phyloP scores from a whole-genome alignment of 2,113 vertebrate species.

The Turdus rufiventris region DNA sequence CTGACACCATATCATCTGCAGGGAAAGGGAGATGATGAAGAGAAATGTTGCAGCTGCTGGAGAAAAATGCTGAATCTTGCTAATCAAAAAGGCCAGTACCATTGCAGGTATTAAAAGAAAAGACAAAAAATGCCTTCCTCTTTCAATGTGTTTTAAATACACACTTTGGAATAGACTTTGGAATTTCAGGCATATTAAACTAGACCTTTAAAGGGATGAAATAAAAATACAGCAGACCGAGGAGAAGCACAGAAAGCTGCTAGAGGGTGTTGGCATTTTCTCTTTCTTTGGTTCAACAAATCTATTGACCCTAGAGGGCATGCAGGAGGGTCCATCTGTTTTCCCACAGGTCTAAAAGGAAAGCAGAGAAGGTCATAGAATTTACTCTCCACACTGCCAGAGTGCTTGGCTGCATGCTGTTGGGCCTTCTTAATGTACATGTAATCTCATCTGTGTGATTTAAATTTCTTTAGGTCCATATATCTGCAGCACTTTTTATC shows the following conservation, averaged over 20 bases:
- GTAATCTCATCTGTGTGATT: background rate
- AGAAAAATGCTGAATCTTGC: background rate
- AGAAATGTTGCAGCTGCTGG: background rate
- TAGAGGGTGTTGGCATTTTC: background rate
- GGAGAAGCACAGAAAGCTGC: background rate
- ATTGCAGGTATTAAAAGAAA: background rate
- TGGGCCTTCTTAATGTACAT: background rate
- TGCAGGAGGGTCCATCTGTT: background rate
- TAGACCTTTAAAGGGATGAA: background rate
- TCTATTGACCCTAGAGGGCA: background rate
- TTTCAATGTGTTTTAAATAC: background rate
- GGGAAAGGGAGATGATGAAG: background rate
- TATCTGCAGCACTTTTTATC: background rate
- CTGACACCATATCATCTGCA: background rate
- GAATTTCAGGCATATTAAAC: background rate
- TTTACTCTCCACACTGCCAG: background rate
- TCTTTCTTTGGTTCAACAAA: background rate
- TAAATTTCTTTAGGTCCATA: background rate
- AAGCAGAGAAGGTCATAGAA: background rate
- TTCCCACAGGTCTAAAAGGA: background rate
- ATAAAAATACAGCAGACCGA: background rate
- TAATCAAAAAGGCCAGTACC: background rate
- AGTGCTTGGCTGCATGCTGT: background rate
- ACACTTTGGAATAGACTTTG: background rate
- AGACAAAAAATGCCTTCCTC: fast-evolving